phyloP scores from a whole-genome alignment of 2,113 vertebrate species.

The Leucopternis melanops region DNA sequence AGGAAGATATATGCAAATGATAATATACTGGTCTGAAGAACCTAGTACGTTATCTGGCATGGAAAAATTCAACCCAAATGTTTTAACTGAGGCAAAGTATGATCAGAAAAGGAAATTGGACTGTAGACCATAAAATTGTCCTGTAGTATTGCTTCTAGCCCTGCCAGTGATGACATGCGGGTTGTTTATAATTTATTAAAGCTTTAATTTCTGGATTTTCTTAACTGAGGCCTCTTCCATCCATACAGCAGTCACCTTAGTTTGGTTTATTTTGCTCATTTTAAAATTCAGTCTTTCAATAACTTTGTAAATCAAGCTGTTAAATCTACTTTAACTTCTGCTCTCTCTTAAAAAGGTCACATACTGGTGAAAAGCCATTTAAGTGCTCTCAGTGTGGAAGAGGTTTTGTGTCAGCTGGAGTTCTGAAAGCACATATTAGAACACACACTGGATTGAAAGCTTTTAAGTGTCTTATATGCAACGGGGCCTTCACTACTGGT shows the following conservation, averaged over 20 bases:
- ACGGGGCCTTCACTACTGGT: constrained; percentile 94
- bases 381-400: constrained; percentile 95
- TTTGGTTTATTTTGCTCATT: neutral
- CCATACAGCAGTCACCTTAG: neutral
- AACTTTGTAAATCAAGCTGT: neutral
- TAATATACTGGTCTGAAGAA: neutral
- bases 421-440: constrained; percentile 93
- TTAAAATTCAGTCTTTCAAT: neutral
- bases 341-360: constrained; percentile 77
- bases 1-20: neutral
- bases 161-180: neutral
- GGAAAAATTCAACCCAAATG: neutral
- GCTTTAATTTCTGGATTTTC: neutral
- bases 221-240: neutral
- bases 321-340: neutral
- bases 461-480: constrained; percentile 92
- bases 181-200: neutral
- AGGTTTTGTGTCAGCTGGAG: constrained; percentile 95
- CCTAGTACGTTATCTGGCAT: neutral
- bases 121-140: neutral
- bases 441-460: constrained; percentile 96
- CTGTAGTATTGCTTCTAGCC: neutral
- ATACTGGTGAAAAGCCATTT: constrained; percentile 95
- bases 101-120: neutral
- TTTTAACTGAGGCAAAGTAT: neutral